Evolutionary conservation across 2,797 vertebrate species (phyloP).

Genomic region (Trematomus bernacchii): DNA sequence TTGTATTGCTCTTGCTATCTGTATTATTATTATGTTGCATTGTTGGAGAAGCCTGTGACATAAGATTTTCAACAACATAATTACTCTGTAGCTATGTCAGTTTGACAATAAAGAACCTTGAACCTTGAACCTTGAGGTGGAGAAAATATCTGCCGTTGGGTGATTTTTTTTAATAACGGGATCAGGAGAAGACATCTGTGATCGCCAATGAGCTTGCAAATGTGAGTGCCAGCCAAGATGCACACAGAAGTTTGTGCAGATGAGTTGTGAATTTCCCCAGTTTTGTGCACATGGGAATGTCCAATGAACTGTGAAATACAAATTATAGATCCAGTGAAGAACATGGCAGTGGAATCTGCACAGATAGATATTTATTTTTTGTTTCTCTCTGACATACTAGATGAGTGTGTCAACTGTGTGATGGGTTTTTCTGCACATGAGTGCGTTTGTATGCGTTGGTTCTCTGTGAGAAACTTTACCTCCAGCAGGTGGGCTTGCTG

Average conservation of each 20-base stretch:
- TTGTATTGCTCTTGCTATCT: no score
- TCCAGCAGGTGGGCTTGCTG: slow-evolving; percentile 64
- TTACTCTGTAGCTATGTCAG: no score
- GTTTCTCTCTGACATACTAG: slow-evolving; percentile 2
- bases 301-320: slow-evolving; percentile 30
- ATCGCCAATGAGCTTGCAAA: no score
- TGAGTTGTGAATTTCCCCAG: slow-evolving; percentile 21
- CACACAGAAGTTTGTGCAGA: no score
- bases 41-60: no score
- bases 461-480: slow-evolving; percentile 39
- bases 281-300: slow-evolving; percentile 1
- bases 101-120: no score
- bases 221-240: no score
- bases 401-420: not conserved
- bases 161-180: slow-evolving; percentile 36
- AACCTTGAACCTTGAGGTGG: no score
- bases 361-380: not conserved
- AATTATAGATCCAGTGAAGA: slow-evolving; percentile 1
- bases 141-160: slow-evolving; percentile 36
- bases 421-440: not conserved
- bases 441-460: slow-evolving; percentile 7
- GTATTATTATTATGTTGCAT: no score
- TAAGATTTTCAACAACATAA: no score
- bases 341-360: not conserved
- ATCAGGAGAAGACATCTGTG: slow-evolving; percentile 52